phyloP scores from a whole-genome alignment of 2,113 vertebrate genomes.

The Pithys albifrons region DNA sequence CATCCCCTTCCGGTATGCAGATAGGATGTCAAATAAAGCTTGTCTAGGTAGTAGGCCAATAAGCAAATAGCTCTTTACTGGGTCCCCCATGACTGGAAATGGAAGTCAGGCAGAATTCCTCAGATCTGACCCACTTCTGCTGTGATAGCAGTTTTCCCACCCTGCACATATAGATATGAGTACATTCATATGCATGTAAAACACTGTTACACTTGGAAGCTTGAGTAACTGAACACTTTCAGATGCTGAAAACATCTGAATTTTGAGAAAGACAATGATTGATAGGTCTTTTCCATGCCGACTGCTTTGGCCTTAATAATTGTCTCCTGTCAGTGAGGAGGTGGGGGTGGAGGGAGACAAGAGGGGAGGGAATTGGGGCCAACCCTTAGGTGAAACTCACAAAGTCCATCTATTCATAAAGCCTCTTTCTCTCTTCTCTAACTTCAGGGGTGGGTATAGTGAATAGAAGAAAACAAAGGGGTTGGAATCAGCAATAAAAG shows the following conservation, averaged over 20 bases:
- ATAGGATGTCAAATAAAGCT: not conserved
- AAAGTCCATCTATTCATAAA: not conserved
- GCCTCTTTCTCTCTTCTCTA: not conserved
- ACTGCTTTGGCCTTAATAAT: not conserved
- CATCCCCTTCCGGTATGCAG: not conserved
- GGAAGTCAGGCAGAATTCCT: not conserved
- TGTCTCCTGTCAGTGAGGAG: not conserved
- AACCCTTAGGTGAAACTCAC: not conserved
- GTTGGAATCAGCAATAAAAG: not conserved
- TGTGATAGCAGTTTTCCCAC: not conserved
- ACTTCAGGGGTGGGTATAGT: not conserved
- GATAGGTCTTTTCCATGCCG: not conserved
- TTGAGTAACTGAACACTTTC: not conserved
- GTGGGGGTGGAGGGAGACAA: not conserved
- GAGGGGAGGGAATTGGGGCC: not conserved
- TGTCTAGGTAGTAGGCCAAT: not conserved
- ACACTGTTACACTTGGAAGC: not conserved
- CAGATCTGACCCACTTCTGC: not conserved
- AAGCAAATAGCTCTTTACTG: not conserved
- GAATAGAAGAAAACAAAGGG: not conserved
- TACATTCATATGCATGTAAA: not conserved
- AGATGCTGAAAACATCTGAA: not conserved
- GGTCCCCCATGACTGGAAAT: not conserved
- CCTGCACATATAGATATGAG: not conserved
- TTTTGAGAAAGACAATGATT: not conserved